Conservation (phyloP, 2,113 vertebrate genomes). For the Peucedramus taeniatus region DNA sequence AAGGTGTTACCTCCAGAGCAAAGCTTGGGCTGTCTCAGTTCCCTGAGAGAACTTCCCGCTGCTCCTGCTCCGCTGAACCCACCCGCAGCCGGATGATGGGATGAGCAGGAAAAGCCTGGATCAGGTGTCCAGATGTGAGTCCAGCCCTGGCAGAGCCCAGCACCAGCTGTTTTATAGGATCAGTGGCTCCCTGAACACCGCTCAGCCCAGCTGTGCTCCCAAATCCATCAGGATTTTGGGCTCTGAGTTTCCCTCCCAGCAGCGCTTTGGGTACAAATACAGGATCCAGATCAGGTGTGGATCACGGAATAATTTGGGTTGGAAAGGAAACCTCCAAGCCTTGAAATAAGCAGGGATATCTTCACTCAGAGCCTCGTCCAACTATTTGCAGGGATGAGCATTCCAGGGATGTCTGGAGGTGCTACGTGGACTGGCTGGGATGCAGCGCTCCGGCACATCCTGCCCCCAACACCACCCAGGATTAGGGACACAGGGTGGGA, state of each 20-base stretch:
- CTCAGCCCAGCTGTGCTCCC: background rate
- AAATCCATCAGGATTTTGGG: fast-evolving
- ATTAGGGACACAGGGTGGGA: background rate
- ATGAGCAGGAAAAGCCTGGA: background rate
- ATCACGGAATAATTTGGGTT: background rate
- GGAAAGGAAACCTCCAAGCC: background rate
- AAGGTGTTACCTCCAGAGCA: background rate
- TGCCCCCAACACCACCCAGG: background rate
- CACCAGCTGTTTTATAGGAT: background rate
- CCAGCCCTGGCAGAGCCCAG: background rate
- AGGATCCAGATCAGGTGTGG: background rate
- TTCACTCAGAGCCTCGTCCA: background rate
- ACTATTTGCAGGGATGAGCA: background rate
- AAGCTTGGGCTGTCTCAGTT: background rate
- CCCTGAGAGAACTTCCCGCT: background rate
- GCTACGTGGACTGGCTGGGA: background rate
- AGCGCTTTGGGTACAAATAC: background rate
- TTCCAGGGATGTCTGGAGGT: background rate
- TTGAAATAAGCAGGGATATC: background rate
- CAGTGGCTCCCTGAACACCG: fast-evolving
- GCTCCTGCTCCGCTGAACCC: background rate
- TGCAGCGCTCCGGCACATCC: background rate
- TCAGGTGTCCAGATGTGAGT: background rate
- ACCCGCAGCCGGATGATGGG: background rate
- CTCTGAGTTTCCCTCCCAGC: fast-evolving